These are phyloP conservation scores for Artibeus lituratus DNA, from an alignment of 2,797 vertebrate genomes.

Conservation along the genomic window DNA sequence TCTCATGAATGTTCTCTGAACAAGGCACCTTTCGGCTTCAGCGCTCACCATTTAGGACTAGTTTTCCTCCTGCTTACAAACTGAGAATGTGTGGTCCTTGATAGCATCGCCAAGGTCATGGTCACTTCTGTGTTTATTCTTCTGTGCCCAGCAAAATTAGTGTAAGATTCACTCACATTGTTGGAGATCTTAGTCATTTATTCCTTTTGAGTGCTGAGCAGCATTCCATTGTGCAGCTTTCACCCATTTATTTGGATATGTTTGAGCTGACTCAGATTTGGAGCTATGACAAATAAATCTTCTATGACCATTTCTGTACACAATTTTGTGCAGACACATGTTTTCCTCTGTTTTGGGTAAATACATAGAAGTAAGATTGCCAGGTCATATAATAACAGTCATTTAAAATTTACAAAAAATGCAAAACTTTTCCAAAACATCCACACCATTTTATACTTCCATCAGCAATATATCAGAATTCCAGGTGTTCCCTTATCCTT, in stretches of 20 bases:
- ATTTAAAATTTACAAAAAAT: not conserved
- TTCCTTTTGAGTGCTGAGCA: not conserved
- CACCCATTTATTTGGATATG: not conserved
- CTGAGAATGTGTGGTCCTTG: not conserved
- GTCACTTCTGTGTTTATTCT: not conserved
- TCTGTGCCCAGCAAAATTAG: not conserved
- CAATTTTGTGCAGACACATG: not conserved
- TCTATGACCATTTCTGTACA: not conserved
- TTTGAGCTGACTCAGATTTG: not conserved
- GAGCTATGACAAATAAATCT: not conserved
- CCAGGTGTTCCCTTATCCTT: not conserved
- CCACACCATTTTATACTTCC: not conserved
- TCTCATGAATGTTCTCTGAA: not conserved
- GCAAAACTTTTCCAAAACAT: not conserved
- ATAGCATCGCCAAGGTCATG: not conserved
- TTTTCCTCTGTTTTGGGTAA: not conserved
- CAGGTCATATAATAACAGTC: not conserved
- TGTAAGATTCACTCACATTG: not conserved
- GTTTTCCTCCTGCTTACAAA: not conserved
- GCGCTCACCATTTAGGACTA: not conserved
- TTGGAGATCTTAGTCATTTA: not conserved
- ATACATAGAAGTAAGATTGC: not conserved
- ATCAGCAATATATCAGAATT: not conserved
- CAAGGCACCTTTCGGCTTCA: not conserved
- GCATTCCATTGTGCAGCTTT: not conserved